Percentiles rank a stretch among this genome's conserved stretches.
These are phyloP conservation scores for Grallaria varia DNA, from an alignment of 2,113 vertebrate genomes.

Conservation along the genomic window DNA sequence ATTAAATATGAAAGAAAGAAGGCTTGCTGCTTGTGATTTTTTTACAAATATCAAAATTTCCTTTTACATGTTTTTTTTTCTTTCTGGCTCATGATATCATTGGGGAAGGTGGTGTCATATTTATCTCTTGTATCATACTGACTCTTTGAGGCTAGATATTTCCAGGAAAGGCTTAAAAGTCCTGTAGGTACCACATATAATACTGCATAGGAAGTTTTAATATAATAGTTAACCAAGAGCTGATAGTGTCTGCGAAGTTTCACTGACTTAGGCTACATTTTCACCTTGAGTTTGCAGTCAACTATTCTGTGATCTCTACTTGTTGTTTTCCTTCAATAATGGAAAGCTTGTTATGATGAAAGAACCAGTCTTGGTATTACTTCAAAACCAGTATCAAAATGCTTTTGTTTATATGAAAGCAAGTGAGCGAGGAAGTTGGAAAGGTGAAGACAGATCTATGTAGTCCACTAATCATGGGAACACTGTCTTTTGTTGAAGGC, in stretches of 20 bases:
- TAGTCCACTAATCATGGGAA: neutral
- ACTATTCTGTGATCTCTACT: neutral
- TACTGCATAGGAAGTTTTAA: neutral
- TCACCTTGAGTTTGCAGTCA: neutral
- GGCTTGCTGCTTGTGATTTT: conserved; percentile 26
- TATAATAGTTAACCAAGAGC: neutral
- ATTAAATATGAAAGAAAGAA: conserved; percentile 63
- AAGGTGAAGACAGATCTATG: neutral
- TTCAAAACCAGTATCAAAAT: neutral
- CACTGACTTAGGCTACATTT: neutral
- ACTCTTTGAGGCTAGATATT: neutral
- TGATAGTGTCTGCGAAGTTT: neutral
- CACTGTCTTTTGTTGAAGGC: neutral
- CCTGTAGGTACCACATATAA: neutral
- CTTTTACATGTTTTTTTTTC: neutral
- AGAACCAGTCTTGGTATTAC: neutral
- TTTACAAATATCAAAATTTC: conserved; percentile 52
- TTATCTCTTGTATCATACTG: neutral
- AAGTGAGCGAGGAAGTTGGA: neutral
- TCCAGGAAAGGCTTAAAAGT: neutral
- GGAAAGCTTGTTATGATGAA: neutral
- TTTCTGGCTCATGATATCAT: neutral
- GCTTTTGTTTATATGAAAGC: neutral
- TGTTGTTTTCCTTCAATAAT: neutral
- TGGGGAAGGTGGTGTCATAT: neutral